Conservation (phyloP, 2,888 invertebrate species). For the Chouioia cunea region DNA sequence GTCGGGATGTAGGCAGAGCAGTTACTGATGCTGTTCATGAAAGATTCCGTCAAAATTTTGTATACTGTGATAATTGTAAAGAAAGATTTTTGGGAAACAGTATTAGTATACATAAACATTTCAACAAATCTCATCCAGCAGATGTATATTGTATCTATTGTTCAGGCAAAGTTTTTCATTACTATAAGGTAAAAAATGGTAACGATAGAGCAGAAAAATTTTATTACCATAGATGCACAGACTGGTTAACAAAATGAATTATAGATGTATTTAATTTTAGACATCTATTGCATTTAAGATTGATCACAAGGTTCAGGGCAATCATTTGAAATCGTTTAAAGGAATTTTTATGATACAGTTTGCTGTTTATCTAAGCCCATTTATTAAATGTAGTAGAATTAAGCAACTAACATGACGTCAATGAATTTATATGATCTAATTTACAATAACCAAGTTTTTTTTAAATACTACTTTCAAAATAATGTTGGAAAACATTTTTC, state of each 20-base stretch:
- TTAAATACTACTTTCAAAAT: neutral
- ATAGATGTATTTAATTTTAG: neutral
- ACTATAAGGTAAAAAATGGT: conserved; percentile 51
- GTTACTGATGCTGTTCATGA: conserved; percentile 63
- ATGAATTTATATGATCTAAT: too few species aligned
- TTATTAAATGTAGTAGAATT: too few species aligned
- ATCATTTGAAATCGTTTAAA: too few species aligned
- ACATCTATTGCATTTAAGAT: too few species aligned
- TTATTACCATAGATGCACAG: conserved; percentile 58
- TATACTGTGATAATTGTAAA: conserved; percentile 59
- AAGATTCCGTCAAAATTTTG: conserved; percentile 53
- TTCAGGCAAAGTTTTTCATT: conserved; percentile 58
- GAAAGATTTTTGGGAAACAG: conserved; percentile 52
- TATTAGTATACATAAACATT: conserved; percentile 59
- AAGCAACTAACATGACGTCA: too few species aligned
- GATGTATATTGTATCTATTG: conserved; percentile 58
- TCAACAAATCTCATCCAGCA: conserved; percentile 56
- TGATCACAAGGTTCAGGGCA: too few species aligned
- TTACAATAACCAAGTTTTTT: neutral
- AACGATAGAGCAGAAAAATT: conserved; percentile 47
- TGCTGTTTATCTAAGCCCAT: too few species aligned
- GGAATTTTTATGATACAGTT: too few species aligned
- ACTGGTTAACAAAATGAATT: conserved; percentile 41
- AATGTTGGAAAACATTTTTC: neutral
- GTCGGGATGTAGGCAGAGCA: conserved; percentile 47